Evolutionary conservation across 2,113 vertebrate species (phyloP).

Genomic region (Vulpes lagopus): DNA sequence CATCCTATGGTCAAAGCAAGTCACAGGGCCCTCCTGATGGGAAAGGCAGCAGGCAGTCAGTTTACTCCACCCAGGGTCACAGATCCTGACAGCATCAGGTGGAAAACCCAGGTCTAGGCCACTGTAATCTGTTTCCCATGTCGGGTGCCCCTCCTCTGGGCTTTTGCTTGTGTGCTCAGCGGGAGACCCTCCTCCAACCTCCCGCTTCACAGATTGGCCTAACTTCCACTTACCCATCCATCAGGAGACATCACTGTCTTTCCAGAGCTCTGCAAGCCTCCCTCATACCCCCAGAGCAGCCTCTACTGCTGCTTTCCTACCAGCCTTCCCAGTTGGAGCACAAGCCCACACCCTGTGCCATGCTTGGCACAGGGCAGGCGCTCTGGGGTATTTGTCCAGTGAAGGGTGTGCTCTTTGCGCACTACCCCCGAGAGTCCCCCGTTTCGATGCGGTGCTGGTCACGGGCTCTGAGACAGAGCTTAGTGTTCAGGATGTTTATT

Average conservation of each 20-base stretch:
- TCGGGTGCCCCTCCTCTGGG: background rate
- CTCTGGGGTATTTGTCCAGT: background rate
- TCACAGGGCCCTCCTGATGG: background rate
- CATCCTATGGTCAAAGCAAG: background rate
- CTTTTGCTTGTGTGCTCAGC: background rate
- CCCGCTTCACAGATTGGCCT: background rate
- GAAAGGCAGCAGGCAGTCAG: too few species aligned
- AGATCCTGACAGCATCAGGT: background rate
- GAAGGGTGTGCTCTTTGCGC: background rate
- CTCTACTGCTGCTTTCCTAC: too few species aligned
- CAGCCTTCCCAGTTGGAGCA: background rate
- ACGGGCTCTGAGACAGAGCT: background rate
- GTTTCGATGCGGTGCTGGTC: background rate
- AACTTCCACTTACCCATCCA: background rate
- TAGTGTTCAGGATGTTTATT: background rate
- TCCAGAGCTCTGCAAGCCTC: background rate
- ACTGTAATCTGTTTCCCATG: background rate
- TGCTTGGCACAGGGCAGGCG: background rate
- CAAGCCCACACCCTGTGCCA: background rate
- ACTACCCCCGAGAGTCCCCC: background rate
- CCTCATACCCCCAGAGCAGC: background rate
- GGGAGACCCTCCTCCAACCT: background rate
- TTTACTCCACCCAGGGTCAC: background rate
- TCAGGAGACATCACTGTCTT: background rate
- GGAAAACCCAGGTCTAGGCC: background rate